A percentile compares a stretch with the other conserved stretches of the same genome.
phyloP scores from a whole-genome alignment of 2,888 invertebrate genomes.

The Timandra comae region DNA sequence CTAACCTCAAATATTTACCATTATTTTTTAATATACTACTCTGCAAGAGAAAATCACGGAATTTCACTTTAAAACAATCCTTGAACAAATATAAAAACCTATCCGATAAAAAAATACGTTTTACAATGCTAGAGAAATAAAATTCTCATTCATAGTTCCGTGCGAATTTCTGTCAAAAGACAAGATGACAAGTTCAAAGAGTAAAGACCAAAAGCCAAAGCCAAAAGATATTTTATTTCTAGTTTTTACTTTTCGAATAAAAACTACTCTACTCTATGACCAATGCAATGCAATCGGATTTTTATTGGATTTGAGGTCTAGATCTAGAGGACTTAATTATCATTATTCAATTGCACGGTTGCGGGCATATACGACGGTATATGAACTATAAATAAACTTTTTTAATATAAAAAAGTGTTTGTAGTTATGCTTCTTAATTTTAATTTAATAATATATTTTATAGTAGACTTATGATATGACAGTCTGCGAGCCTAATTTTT shows the following conservation, averaged over 20 bases:
- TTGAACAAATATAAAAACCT: constrained; percentile 6
- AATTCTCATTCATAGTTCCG: constrained; percentile 45
- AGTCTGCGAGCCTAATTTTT: too few relatives aligned
- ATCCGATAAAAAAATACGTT: constrained; percentile 25
- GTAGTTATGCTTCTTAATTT: too few relatives aligned
- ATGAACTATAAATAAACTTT: too few relatives aligned
- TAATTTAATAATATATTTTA: too few relatives aligned
- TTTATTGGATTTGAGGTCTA: too few relatives aligned
- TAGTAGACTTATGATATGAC: too few relatives aligned
- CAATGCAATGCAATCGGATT: too few relatives aligned
- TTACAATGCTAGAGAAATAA: constrained; percentile 28
- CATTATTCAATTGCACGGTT: too few relatives aligned
- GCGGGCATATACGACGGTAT: too few relatives aligned
- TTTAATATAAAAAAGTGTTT: too few relatives aligned
- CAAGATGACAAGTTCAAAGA: constrained; percentile 1
- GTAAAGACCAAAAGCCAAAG: background rate
- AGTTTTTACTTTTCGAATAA: constrained; percentile 1
- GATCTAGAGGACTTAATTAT: too few relatives aligned
- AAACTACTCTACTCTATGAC: background rate
- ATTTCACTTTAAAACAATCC: background rate
- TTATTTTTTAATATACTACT: constrained; percentile 28
- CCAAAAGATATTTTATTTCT: too few relatives aligned
- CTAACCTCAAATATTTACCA: constrained; percentile 46
- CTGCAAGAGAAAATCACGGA: constrained; percentile 16
- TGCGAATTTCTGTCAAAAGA: constrained; percentile 45